Evolutionary conservation across 2,113 vertebrate species (phyloP).

Genomic region (Dipodomys spectabilis): DNA sequence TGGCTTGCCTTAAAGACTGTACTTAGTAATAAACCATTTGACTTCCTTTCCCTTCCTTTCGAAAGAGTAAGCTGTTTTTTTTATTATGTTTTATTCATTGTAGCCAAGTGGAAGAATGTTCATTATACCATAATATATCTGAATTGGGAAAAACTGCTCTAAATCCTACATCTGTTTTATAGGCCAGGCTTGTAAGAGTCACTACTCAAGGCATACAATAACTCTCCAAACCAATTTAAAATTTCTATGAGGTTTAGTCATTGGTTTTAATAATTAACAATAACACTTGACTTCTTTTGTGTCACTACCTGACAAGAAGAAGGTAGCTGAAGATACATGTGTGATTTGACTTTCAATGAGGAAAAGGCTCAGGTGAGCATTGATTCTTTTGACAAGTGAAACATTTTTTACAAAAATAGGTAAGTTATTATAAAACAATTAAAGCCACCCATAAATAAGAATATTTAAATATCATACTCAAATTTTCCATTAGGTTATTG

Average conservation of each 20-base stretch:
- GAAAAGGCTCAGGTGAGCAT: background rate
- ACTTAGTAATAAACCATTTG: background rate
- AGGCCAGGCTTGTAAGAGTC: background rate
- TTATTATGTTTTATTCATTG: slow-evolving; percentile 13
- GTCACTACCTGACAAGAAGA: background rate
- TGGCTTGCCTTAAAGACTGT: background rate
- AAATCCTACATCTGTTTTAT: background rate
- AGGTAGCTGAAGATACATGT: background rate
- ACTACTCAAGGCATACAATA: background rate
- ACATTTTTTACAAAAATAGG: background rate
- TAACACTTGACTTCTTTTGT: background rate
- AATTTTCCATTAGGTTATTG: background rate
- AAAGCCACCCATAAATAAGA: background rate
- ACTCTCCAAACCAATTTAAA: background rate
- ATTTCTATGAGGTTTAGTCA: slow-evolving; percentile 29
- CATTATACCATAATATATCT: background rate
- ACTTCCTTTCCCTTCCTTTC: background rate
- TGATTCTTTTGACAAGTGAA: background rate
- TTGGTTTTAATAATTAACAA: background rate
- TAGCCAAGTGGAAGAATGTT: background rate
- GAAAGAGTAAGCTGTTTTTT: background rate
- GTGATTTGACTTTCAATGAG: background rate
- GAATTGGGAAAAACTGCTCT: background rate
- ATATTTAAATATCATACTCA: background rate
- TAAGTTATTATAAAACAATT: background rate